A percentile compares a stretch with the other conserved stretches of the same genome.
These are phyloP conservation scores for Diploscapter pachys DNA, from an alignment of 1,140 invertebrate species.

Conservation along the genomic window DNA sequence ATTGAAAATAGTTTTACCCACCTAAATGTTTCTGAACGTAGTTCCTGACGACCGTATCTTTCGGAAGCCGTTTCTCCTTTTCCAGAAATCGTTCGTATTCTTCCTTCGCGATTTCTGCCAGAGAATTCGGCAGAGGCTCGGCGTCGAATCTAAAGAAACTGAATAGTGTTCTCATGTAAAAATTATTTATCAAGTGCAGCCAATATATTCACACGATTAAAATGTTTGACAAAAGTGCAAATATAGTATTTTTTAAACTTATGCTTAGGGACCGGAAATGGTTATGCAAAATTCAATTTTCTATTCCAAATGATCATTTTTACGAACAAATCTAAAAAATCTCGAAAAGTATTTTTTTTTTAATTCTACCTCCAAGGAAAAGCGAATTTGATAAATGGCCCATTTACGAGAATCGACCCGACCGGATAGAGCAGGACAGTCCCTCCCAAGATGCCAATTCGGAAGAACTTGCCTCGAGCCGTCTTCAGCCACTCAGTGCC, in stretches of 20 bases:
- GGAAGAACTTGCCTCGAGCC: slow-evolving; percentile 27
- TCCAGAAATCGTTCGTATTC: slow-evolving; percentile 28
- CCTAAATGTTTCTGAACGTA: slow-evolving; percentile 9
- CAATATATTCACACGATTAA: background rate
- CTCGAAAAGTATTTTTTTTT: background rate
- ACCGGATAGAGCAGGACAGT: slow-evolving; percentile 34
- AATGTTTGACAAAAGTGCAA: background rate
- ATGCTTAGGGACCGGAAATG: background rate
- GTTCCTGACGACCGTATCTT: slow-evolving; percentile 22
- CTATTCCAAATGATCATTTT: background rate
- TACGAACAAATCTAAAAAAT: background rate
- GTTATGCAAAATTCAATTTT: background rate
- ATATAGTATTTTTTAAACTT: background rate
- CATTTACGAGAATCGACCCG: slow-evolving; percentile 28
- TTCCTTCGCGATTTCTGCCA: slow-evolving; percentile 12
- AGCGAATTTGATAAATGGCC: slow-evolving; percentile 32
- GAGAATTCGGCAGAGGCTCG: slow-evolving; percentile 7
- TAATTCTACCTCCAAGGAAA: slow-evolving; percentile 16
- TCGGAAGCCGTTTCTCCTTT: slow-evolving; percentile 19
- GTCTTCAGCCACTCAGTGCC: slow-evolving; percentile 32
- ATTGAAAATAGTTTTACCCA: background rate
- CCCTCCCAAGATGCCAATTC: slow-evolving; percentile 35
- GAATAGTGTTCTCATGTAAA: background rate
- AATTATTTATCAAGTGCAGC: background rate
- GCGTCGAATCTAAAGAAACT: slow-evolving; percentile 16